phyloP scores from a whole-genome alignment of 2,888 invertebrate genomes.

The Amphimallon solstitiale region DNA sequence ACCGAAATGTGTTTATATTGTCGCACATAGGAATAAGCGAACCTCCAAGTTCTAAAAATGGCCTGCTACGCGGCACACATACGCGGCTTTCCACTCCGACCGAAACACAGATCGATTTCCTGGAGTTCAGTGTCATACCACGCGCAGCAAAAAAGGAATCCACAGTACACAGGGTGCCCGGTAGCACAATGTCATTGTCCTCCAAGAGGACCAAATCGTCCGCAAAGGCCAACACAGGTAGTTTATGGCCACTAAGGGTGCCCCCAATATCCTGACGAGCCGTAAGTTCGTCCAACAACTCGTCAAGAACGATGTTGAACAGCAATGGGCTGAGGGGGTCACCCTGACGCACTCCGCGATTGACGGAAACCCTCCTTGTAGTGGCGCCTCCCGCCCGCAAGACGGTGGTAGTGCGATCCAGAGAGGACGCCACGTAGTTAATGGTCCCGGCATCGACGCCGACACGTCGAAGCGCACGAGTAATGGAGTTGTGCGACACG shows the following conservation, averaged over 20 bases:
- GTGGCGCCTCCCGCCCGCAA: constrained; percentile 41
- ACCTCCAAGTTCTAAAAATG: constrained; percentile 8
- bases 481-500: constrained; percentile 45
- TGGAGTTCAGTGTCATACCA: constrained; percentile 43
- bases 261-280: constrained; percentile 39
- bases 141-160: constrained; percentile 38
- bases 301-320: too few relatives aligned
- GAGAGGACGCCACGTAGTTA: constrained; percentile 50
- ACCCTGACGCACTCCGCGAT: constrained; percentile 59
- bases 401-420: constrained; percentile 47
- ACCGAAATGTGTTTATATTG: constrained; percentile 34
- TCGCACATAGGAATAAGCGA: background rate
- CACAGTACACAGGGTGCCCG: constrained; percentile 43
- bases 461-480: constrained; percentile 48
- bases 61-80: constrained; percentile 25
- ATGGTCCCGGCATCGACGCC: constrained; percentile 53
- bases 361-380: constrained; percentile 40
- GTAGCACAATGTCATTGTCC: constrained; percentile 51
- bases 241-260: too few relatives aligned
- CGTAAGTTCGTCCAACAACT: constrained; percentile 41
- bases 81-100: constrained; percentile 25
- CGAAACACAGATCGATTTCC: too few relatives aligned
- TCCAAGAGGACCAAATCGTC: constrained; percentile 57
- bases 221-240: too few relatives aligned
- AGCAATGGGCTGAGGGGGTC: constrained; percentile 55